Conservation (phyloP, 2,797 vertebrate species). For the Channa striata region DNA sequence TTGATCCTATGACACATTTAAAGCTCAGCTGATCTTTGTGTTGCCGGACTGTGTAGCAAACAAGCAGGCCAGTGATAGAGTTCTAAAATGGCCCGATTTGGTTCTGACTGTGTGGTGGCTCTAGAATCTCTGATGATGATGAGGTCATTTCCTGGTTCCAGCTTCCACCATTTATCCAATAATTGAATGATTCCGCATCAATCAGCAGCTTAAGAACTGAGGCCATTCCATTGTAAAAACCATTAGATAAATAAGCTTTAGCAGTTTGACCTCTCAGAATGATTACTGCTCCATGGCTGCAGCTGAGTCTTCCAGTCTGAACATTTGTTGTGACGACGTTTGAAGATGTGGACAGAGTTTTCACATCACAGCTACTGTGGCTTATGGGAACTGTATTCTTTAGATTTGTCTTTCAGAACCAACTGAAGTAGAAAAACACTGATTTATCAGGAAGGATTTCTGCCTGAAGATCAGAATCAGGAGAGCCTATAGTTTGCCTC, state of each 20-base stretch:
- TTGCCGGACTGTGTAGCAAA: background rate
- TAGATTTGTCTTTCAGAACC: background rate
- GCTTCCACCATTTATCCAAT: background rate
- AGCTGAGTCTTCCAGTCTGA: constrained; percentile 31
- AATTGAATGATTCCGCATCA: background rate
- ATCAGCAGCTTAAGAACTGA: background rate
- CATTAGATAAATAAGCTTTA: background rate
- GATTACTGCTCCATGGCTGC: background rate
- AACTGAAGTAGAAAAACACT: background rate
- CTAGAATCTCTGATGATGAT: background rate
- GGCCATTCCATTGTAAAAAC: too few relatives aligned
- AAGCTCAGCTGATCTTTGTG: background rate
- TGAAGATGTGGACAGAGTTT: background rate
- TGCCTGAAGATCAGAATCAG: background rate
- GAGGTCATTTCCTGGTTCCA: background rate
- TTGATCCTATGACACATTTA: too few relatives aligned
- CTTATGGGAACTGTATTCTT: constrained; percentile 31
- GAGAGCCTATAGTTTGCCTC: background rate
- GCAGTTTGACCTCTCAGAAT: background rate
- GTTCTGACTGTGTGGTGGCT: background rate
- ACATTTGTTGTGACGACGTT: background rate
- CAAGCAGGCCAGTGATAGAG: background rate
- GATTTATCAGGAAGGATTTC: too few relatives aligned
- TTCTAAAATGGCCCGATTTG: background rate
- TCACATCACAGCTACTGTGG: background rate